phyloP scores from a whole-genome alignment of 2,797 vertebrate genomes.

The Clarias platycephalus region DNA sequence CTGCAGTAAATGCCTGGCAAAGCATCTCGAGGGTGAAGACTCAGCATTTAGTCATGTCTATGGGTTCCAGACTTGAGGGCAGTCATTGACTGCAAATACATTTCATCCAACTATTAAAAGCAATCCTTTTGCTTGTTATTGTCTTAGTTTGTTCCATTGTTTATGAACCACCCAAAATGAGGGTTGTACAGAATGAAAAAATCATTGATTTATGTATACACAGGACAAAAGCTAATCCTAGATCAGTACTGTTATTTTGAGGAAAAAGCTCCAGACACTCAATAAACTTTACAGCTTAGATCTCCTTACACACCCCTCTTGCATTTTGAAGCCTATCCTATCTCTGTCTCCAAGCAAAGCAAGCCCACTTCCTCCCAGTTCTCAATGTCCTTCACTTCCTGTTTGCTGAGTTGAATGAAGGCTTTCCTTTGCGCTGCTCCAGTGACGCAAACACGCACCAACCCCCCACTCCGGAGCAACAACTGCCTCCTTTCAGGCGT shows the following conservation, averaged over 20 bases:
- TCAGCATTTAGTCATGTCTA: no score
- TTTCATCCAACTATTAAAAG: no score
- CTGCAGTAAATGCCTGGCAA: no score
- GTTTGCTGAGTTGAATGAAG: conserved; percentile 73
- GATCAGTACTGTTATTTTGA: background rate
- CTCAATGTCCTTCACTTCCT: conserved; percentile 69
- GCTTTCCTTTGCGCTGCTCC: conserved; percentile 67
- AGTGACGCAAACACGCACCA: conserved; percentile 63
- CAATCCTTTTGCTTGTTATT: no score
- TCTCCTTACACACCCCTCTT: background rate
- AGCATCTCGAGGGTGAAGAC: no score
- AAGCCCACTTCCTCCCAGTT: conserved; percentile 68
- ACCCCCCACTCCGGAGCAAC: conserved; percentile 43
- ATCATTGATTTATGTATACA: background rate
- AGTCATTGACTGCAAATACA: no score
- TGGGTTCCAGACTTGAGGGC: no score
- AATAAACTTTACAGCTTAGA: background rate
- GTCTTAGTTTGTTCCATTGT: no score
- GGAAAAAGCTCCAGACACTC: background rate
- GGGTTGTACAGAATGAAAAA: background rate
- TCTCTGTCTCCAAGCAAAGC: conserved; percentile 31
- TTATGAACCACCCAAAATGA: no score
- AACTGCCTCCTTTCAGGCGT: conserved; percentile 55
- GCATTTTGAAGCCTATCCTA: conserved; percentile 21
- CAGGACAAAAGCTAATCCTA: background rate